Base-by-base conservation (phyloP, 2,797 vertebrate genomes). In the Oophaga sylvatica region DNA sequence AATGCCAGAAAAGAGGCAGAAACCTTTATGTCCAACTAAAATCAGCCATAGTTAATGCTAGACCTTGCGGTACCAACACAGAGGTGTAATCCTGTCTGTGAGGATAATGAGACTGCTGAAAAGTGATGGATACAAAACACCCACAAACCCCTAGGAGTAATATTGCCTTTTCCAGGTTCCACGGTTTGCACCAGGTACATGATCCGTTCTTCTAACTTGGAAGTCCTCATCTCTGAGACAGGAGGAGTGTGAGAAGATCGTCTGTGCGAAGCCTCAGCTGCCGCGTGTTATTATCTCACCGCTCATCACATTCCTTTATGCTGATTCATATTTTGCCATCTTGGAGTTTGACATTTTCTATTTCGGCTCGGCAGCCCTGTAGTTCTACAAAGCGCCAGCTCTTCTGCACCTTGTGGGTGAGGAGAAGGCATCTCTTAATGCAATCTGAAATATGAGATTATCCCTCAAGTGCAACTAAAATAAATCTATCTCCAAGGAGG, bases 321-420 rank as follows among this genome's bases (percentile, higher is more conserved):
- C 62, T 17, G 80, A 67, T 67, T 81, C 80, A 48, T 59, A 41
- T 65, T 67, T 48, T 26, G 22, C 62, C 22, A 26, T 67, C 80
- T 62, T 22, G 0, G 48, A 16, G 12, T 76, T 26, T 53, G 73
- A 26, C 73, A 76, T 56, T 76, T 76, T 56, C 45, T 76, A 76
- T 76, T 56, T 76, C 22, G 45, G 48, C 75, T 77, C 4, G 2
- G 73, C 45, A 13, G 41, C 22, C 41, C 20, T n/a, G 20, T 19
- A 45, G 35, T 22, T 41, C 70, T 35, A 73, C 3, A 35, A n/a
- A 65, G 60, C 60, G 19, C 5, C 62, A 7, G 4, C 26, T 71
- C 29, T 35, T 29, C 68, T 35, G 29, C 17, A 35, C 26, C 65
- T 67, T n/a, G 2, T 29, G 26, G 26, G 65, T 29, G n/a, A 67